phyloP scores from a whole-genome alignment of 2,113 vertebrate species.

The Sprattus sprattus region DNA sequence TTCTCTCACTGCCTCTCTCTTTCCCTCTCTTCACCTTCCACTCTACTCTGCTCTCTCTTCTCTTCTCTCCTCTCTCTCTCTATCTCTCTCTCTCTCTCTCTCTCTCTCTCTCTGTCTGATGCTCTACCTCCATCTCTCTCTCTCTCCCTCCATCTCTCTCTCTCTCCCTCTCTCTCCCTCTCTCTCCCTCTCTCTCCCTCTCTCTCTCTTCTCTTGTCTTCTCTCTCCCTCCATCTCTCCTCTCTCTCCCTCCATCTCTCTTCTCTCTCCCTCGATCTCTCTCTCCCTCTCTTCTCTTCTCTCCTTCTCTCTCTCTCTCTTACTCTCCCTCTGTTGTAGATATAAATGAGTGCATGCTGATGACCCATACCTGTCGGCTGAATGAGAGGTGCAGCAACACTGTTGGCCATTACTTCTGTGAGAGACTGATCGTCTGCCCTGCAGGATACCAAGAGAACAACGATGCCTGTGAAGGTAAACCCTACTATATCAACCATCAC shows the following conservation, averaged over 20 bases:
- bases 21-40: too few relatives aligned
- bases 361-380: slow-evolving; percentile 75
- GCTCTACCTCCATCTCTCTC: too few relatives aligned
- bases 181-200: neutral
- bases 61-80: neutral
- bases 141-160: too few relatives aligned
- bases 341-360: slow-evolving; percentile 83
- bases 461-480: slow-evolving; percentile 79
- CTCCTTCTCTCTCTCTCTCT: slow-evolving; percentile 26
- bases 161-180: neutral
- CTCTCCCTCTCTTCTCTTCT: neutral
- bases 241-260: neutral
- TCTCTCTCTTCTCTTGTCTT: neutral
- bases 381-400: slow-evolving; percentile 84
- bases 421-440: slow-evolving; percentile 77
- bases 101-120: neutral
- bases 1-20: neutral
- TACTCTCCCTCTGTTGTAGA: slow-evolving; percentile 63
- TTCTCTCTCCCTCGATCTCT: neutral
- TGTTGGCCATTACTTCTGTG: slow-evolving; percentile 79
- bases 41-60: too few relatives aligned
- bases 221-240: neutral
- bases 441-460: slow-evolving; percentile 72
- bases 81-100: neutral
- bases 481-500: slow-evolving; percentile 9